Base-by-base conservation (phyloP, 1,140 invertebrate genomes). In the Acromyrmex heyeri region DNA sequence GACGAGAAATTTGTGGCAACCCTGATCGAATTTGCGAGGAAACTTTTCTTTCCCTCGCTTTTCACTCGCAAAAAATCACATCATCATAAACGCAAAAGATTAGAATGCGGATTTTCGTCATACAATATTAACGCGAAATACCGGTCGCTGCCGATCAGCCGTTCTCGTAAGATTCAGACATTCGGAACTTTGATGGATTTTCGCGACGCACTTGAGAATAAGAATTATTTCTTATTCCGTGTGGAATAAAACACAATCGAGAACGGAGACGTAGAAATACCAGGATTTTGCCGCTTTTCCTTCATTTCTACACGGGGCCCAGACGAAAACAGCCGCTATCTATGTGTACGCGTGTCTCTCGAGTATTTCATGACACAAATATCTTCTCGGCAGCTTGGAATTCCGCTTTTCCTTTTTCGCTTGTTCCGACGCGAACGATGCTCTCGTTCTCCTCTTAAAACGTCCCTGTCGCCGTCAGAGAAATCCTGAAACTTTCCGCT, bases 351-450 rank as follows among this genome's bases (percentile, higher is more conserved):
- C 77, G 72, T 64, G 86, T 90, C 88, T 90, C 85, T 73, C 86
- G 82, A 81, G 86, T 91, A 91, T 91, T 92, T 91, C 92, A 91
- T 92, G 92, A 93, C 91, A 93, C 91, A 92, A 92, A 93, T 93
- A 93, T 93, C 91, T 93, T 92, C 38, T 67, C 85, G 86, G 85
- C 91, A 87, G 73, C 75, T 89, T 81, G 87, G 92, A 93, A 93
- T 92, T 92, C 57, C 75, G 85, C 78, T 90, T 92, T 89, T 92
- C 88, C 86, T 92, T 92, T 91, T 88, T 91, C 78, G 73, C 85
- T 65, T 78, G 83, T 86, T 83, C 89, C 88, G 89, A 81, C 86
- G 64, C 48, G 81, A 77, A 82, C 79, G 57, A 38, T 70, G 76
- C 77, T 90, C 86, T 90, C 88, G 79, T 85, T 87, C 78, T 50